Evolutionary conservation across 2,797 vertebrate genomes (phyloP).

Genomic region (Discoglossus pictus): DNA sequence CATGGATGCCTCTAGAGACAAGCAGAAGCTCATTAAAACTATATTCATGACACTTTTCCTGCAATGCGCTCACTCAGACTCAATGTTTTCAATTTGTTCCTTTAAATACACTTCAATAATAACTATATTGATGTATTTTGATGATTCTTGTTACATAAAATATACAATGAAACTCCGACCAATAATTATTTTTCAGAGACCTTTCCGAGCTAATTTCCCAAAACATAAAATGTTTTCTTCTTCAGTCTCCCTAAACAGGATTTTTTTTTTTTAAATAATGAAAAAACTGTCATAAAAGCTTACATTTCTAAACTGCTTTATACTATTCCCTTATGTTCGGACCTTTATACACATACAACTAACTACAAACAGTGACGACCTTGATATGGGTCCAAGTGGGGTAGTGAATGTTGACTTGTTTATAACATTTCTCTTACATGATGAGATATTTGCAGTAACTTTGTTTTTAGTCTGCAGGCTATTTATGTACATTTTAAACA

Average conservation of each 20-base stretch:
- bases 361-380: background rate
- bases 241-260: background rate
- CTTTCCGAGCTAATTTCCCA: too few relatives aligned
- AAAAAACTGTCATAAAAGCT: background rate
- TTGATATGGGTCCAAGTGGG: background rate
- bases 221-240: too few relatives aligned
- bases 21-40: too few relatives aligned
- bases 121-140: too few relatives aligned
- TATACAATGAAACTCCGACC: too few relatives aligned
- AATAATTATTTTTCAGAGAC: too few relatives aligned
- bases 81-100: too few relatives aligned
- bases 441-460: background rate
- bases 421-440: background rate
- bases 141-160: too few relatives aligned
- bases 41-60: too few relatives aligned
- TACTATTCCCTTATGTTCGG: background rate
- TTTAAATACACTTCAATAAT: too few relatives aligned
- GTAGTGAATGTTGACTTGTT: background rate
- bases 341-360: background rate
- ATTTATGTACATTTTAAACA: constrained; percentile 19
- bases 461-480: background rate
- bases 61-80: too few relatives aligned
- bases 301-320: background rate
- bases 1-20: too few relatives aligned
- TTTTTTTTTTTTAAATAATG: background rate